Evolutionary conservation across 2,888 invertebrate genomes (phyloP), one percentile per base, ranked within the genome.

Genomic region (Amphipoea oculea): DNA sequence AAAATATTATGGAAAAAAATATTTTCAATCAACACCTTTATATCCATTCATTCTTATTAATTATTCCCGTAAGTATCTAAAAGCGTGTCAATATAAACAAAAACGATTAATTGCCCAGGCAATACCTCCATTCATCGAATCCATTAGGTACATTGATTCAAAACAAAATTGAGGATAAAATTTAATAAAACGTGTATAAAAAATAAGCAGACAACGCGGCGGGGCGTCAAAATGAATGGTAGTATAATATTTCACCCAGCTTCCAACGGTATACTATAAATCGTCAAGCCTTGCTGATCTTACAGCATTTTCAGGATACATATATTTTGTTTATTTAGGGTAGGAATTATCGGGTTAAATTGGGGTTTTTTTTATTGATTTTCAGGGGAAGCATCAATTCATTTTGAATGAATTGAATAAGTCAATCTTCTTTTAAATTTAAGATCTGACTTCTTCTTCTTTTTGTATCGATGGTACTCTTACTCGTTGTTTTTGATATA

Each of bases 201-300:
- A 81, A 79, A 78, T 67, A 20, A 63, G 65, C 20, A 76, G 70
- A 68, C 9, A 11, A 2, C 48, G 36, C 62, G 3, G 29, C 20
- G 67, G 71, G 65, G 65, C 77, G 74, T 77, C 70, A 70, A 60
- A 74, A 79, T 73, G 57, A 82, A 82, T 74, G 75, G 63, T 60
- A 12, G 65, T n/a, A 23, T 70, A 71, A 85, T 86, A 82, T 88
- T 79, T 88, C 82, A 85, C 29, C 66, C 77, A 23, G 67, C 36
- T 45, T 40, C 60, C 65, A 40, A 14, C 63, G 12, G 23, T 63
- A 14, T 20, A 68, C 68, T 51, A 88, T 88, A 79, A 79, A 82
- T 78, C 69, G 29, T 65, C 36, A 57, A n/a, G 23, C 6, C 14
- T 45, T 29, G 74, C 40, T 57, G 51, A 81, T 75, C 45, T 63